Base-by-base conservation (phyloP, 2,113 vertebrate species). In the Mixornis gularis region DNA sequence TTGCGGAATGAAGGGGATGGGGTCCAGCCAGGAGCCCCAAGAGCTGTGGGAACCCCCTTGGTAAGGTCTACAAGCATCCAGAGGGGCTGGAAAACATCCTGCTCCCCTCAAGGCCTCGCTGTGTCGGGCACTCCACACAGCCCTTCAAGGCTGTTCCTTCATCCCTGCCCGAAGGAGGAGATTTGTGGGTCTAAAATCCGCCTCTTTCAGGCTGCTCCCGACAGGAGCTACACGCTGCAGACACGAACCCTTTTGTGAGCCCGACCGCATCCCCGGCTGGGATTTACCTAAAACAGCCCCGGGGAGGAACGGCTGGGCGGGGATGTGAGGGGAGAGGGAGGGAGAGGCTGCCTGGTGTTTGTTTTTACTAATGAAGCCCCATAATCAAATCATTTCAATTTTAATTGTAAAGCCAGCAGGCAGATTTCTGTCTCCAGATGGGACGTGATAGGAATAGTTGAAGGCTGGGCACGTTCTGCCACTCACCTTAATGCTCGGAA, bases 361-460 rank as follows among this genome's bases (percentile, higher is more conserved):
- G 92, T 95, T 96, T 96, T 95, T 73, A 73, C 91, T 96, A 94
- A 96, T 89, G 89, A 92, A 95, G 71, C 43, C 91, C 91, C 64
- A 79, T 94, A 92, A 96, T 95, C 89, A 96, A 91, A 95, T 96
- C 14, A 89, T 96, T 96, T 93, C 81, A 89, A 60, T 94, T 95
- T 95, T 95, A 92, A 94, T 94, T 94, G 92, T 95, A 69, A 93
- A 94, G 94, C 94, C 92, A 96, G 94, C 91, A 96, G 95, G 94
- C 91, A 92, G 92, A 92, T 96, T 95, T 96, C 92, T 96, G 95
- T 95, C 92, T 96, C 91, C 94, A 96, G 95, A 92, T 92, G 92
- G 94, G 92, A 89, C n/a, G 56, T 93, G 96, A 92, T 85, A 93
- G 79, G 95, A 93, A 92, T 87, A 56, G 91, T 56, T 46, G 63